These are phyloP conservation scores for Phalera bucephala DNA, from an alignment of 2,888 invertebrate genomes.

Conservation along the genomic window DNA sequence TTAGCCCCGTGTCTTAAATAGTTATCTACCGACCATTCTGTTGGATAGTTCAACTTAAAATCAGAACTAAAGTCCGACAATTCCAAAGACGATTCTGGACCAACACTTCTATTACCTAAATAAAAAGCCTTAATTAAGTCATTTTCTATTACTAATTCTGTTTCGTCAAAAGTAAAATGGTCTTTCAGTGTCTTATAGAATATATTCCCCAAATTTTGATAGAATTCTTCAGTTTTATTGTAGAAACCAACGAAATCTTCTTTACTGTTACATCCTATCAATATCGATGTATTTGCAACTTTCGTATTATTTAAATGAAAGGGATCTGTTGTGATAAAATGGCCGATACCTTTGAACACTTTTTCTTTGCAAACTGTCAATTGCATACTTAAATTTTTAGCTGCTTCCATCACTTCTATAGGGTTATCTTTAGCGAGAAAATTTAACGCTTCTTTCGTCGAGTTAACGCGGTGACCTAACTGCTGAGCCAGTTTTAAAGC, in stretches of 20 bases:
- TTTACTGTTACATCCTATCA: conserved; percentile 50
- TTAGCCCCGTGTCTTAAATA: conserved; percentile 32
- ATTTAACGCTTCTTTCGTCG: conserved; percentile 36
- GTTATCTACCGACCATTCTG: conserved; percentile 38
- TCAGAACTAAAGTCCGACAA: conserved; percentile 45
- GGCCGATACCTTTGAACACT: conserved; percentile 29
- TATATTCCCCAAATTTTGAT: conserved; percentile 13
- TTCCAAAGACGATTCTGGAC: conserved; percentile 34
- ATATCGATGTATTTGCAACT: conserved; percentile 31
- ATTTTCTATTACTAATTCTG: conserved; percentile 25
- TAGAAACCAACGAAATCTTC: conserved; percentile 38
- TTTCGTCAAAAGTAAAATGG: conserved; percentile 12
- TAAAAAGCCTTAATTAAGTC: conserved; percentile 32
- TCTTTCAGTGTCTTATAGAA: conserved; percentile 22
- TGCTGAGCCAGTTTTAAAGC: conserved; percentile 44
- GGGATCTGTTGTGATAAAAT: conserved; percentile 33
- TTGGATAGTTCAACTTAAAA: conserved; percentile 37
- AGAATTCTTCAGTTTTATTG: conserved; percentile 28
- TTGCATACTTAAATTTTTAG: conserved; percentile 24
- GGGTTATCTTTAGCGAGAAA: conserved; percentile 40
- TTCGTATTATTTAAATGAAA: conserved; percentile 31
- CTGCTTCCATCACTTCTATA: conserved; percentile 38
- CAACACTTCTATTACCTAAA: conserved; percentile 34
- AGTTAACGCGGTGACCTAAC: conserved; percentile 35
- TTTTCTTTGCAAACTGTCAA: conserved; percentile 46